These are phyloP conservation scores for Caenorhabditis sinica DNA, from an alignment of 2,888 invertebrate genomes.

Conservation along the genomic window DNA sequence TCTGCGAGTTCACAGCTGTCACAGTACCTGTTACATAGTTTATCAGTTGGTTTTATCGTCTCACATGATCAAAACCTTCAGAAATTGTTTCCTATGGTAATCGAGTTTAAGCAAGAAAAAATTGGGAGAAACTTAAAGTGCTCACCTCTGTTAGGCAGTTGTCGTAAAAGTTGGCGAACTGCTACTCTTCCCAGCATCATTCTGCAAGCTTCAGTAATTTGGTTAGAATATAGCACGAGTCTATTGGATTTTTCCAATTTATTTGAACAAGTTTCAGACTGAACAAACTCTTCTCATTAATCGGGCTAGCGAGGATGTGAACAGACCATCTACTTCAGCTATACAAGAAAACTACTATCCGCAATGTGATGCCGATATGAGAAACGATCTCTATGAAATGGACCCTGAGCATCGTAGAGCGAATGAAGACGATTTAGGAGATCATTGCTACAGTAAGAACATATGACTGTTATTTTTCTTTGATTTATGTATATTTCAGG, in stretches of 20 bases:
- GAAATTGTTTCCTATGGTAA: no score
- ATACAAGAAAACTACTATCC: not conserved
- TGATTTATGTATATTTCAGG: no score
- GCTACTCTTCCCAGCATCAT: constrained; percentile 52
- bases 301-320: not conserved
- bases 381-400: not conserved
- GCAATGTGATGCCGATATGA: not conserved
- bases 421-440: no score
- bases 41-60: constrained; percentile 15
- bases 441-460: no score
- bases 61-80: constrained; percentile 4
- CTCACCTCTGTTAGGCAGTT: constrained; percentile 32
- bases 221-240: not conserved
- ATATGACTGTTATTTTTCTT: no score
- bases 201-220: constrained; percentile 26
- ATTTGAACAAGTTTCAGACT: not conserved
- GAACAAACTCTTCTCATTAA: not conserved
- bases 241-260: not conserved
- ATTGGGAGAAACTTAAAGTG: no score
- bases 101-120: no score
- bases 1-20: constrained; percentile 20
- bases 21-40: not conserved
- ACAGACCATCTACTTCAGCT: not conserved
- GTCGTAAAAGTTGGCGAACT: constrained; percentile 22
- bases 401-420: not conserved